These are phyloP conservation scores for Coptodon rendalli DNA, from an alignment of 2,113 vertebrate genomes.

Conservation along the genomic window DNA sequence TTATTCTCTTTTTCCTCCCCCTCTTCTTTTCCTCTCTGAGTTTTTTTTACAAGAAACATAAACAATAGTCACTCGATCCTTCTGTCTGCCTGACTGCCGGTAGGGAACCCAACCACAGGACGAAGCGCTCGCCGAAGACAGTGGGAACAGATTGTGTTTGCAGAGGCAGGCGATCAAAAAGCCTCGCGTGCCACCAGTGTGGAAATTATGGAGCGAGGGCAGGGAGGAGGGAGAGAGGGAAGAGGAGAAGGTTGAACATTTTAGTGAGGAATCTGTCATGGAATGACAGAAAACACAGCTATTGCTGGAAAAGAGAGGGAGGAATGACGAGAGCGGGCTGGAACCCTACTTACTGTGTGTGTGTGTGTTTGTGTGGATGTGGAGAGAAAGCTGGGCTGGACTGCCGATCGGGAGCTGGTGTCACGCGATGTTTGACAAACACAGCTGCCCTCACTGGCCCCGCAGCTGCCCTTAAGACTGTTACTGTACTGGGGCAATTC, in stretches of 20 bases:
- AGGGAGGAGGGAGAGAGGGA: slow-evolving; percentile 43
- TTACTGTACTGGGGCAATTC: slow-evolving; percentile 17
- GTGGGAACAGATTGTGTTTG: slow-evolving; percentile 70
- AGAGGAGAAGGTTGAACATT: slow-evolving; percentile 69
- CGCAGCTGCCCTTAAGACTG: slow-evolving; percentile 34
- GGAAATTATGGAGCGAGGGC: slow-evolving; percentile 67
- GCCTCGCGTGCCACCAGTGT: slow-evolving; percentile 70
- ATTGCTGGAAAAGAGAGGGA: slow-evolving; percentile 61
- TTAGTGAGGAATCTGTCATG: slow-evolving; percentile 72
- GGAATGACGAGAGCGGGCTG: slow-evolving; percentile 56
- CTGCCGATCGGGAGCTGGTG: slow-evolving; percentile 61
- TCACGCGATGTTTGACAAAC: slow-evolving; percentile 77
- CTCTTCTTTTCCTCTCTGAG: slow-evolving; percentile 19
- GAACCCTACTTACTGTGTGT: slow-evolving; percentile 29
- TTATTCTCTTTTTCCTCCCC: slow-evolving; percentile 27
- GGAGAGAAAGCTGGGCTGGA: slow-evolving; percentile 52
- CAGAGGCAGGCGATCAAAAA: slow-evolving; percentile 72
- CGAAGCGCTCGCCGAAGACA: slow-evolving; percentile 23
- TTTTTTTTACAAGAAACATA: slow-evolving; percentile 63
- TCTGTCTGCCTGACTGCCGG: slow-evolving; percentile 46
- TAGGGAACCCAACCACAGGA: slow-evolving; percentile 53
- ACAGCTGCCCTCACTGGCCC: slow-evolving; percentile 64
- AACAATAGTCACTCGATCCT: slow-evolving; percentile 66
- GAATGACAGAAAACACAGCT: slow-evolving; percentile 72
- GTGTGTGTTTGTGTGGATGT: neutral